These are phyloP conservation scores for Gari tellinella DNA, from an alignment of 2,888 invertebrate genomes.

Conservation along the genomic window DNA sequence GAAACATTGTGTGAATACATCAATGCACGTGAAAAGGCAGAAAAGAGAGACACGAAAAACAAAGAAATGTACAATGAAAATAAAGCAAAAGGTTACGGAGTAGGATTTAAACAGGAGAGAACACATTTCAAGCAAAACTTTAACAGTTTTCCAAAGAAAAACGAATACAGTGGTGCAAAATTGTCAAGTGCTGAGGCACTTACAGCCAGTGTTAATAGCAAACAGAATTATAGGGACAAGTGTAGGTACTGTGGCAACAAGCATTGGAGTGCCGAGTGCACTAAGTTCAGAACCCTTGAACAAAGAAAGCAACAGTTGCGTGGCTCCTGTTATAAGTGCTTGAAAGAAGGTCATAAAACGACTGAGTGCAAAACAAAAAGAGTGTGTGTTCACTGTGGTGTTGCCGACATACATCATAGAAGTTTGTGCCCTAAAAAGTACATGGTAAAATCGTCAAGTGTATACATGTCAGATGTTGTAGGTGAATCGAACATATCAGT, in stretches of 20 bases:
- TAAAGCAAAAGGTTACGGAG: background rate
- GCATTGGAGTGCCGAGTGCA: slow-evolving; percentile 38
- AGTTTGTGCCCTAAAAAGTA: slow-evolving; percentile 32
- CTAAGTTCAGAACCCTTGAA: slow-evolving; percentile 19
- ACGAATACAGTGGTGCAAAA: background rate
- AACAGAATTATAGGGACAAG: background rate
- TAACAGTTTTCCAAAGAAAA: background rate
- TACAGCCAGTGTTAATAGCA: background rate
- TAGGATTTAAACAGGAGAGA: background rate
- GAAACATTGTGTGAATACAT: slow-evolving; percentile 1
- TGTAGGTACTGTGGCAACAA: slow-evolving; percentile 27
- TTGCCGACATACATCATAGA: slow-evolving; percentile 29
- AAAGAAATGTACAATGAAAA: background rate
- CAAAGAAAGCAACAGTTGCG: slow-evolving; percentile 17
- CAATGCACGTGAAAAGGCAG: background rate
- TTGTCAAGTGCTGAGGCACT: background rate
- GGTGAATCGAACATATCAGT: background rate
- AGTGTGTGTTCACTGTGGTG: slow-evolving; percentile 27
- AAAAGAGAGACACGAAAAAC: background rate
- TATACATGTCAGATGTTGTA: background rate
- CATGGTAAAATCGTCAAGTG: slow-evolving; percentile 2
- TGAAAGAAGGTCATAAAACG: slow-evolving; percentile 24
- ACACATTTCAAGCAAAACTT: background rate
- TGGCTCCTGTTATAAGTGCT: slow-evolving; percentile 21
- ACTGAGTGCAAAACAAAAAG: slow-evolving; percentile 27